These are phyloP conservation scores for Gryon sp. DNA, from an alignment of 1,140 invertebrate genomes.

Conservation along the genomic window DNA sequence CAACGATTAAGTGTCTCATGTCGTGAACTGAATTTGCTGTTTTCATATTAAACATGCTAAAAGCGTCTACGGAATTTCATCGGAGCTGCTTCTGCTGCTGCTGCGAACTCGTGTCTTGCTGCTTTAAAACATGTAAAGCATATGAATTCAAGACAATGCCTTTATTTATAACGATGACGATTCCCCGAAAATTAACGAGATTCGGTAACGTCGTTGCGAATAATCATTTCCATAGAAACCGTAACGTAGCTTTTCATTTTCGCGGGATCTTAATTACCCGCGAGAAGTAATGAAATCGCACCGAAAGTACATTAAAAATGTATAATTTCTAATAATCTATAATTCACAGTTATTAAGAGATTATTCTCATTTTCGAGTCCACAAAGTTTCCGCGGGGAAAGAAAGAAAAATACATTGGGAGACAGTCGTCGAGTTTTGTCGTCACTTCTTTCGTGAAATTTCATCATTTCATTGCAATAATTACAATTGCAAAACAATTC, in stretches of 20 bases:
- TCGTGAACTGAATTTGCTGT: constrained; percentile 57
- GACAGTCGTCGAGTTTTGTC: not conserved
- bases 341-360: constrained; percentile 52
- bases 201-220: constrained; percentile 5
- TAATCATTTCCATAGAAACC: constrained; percentile 20
- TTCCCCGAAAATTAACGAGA: constrained; percentile 34
- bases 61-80: constrained; percentile 64
- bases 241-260: constrained; percentile 28
- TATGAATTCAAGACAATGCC: constrained; percentile 54
- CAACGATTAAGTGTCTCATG: constrained; percentile 61
- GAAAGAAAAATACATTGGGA: constrained; percentile 9
- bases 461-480: constrained; percentile 45
- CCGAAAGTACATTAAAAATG: constrained; percentile 39
- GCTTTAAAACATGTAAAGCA: constrained; percentile 54
- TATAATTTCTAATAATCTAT: constrained; percentile 49
- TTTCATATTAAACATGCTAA: constrained; percentile 64
- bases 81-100: no score
- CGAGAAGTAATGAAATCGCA: constrained; percentile 43
- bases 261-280: constrained; percentile 36
- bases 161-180: constrained; percentile 58
- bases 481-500: constrained; percentile 52
- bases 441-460: constrained; percentile 1
- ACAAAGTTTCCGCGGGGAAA: constrained; percentile 13
- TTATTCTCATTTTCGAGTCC: constrained; percentile 38
- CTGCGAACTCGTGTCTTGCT: constrained; percentile 25